These are phyloP conservation scores for Syngnathus rostellatus DNA, from an alignment of 2,797 vertebrate species.

Conservation along the genomic window DNA sequence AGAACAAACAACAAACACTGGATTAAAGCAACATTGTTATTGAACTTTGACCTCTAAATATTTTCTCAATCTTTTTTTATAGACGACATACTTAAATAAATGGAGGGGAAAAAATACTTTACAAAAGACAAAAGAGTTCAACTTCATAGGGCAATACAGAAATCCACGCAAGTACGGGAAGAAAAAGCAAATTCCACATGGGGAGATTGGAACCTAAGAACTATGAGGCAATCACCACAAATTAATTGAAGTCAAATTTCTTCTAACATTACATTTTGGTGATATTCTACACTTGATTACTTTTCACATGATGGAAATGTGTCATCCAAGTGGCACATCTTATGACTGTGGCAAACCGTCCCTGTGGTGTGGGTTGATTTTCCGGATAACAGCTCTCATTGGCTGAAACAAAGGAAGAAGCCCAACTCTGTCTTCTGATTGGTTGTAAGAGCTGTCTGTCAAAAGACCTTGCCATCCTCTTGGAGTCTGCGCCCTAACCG, in stretches of 20 bases:
- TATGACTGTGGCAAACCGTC: background rate
- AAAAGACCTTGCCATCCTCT: background rate
- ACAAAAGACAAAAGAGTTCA: too few species aligned
- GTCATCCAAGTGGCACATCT: background rate
- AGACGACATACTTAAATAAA: too few species aligned
- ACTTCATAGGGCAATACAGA: too few species aligned
- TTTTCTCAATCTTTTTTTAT: too few species aligned
- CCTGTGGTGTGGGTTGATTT: background rate
- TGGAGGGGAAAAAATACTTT: too few species aligned
- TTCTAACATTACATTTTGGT: background rate
- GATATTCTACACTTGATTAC: background rate
- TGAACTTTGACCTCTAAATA: too few species aligned
- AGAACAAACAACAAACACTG: too few species aligned
- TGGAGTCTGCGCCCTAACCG: constrained; percentile 3
- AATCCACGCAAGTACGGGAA: too few species aligned
- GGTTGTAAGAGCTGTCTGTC: background rate
- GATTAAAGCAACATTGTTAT: too few species aligned
- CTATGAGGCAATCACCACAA: background rate
- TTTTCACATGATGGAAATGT: background rate
- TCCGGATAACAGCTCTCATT: background rate
- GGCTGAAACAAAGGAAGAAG: background rate
- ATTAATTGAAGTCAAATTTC: too few species aligned
- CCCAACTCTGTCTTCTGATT: background rate
- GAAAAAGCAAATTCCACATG: too few species aligned
- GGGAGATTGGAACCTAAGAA: background rate